phyloP scores from a whole-genome alignment of 2,888 invertebrate genomes.

The Chalcis sispes region DNA sequence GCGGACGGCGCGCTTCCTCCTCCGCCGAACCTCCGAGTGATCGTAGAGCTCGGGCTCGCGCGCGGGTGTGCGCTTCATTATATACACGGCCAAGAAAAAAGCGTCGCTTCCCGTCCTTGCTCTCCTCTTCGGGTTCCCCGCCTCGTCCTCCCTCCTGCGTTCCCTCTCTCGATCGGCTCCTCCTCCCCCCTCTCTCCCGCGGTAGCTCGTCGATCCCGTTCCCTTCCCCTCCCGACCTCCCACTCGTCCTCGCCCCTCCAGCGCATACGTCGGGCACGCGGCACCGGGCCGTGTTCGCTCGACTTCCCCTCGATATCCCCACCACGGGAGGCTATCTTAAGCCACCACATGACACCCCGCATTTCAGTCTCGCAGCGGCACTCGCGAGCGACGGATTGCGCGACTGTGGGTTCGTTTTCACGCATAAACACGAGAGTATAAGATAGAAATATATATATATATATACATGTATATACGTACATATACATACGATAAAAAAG shows the following conservation, averaged over 20 bases:
- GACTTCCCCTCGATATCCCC: conserved; percentile 51
- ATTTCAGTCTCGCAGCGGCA: conserved; percentile 74
- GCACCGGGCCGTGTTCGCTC: conserved; percentile 9
- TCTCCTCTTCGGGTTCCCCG: too few relatives aligned
- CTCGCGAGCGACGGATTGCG: conserved; percentile 66
- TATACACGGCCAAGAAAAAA: too few relatives aligned
- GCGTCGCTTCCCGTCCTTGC: too few relatives aligned
- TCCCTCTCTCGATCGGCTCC: background rate
- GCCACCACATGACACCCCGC: conserved; percentile 73
- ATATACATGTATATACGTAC: too few relatives aligned
- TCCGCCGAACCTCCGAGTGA: too few relatives aligned
- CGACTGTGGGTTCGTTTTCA: conserved; percentile 41
- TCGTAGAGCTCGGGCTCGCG: too few relatives aligned
- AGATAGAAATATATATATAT: conserved; percentile 15
- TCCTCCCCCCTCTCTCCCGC: background rate
- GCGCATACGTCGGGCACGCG: background rate
- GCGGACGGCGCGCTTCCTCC: too few relatives aligned
- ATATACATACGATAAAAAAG: conserved; percentile 14
- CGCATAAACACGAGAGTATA: conserved; percentile 9
- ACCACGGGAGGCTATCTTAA: conserved; percentile 68
- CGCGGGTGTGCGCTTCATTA: too few relatives aligned
- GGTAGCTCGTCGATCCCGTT: too few relatives aligned
- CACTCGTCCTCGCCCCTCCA: too few relatives aligned
- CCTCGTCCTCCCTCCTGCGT: too few relatives aligned
- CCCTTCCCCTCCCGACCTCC: too few relatives aligned